Evolutionary conservation across 2,888 invertebrate genomes (phyloP).

Genomic region (Phaedon cochleariae): DNA sequence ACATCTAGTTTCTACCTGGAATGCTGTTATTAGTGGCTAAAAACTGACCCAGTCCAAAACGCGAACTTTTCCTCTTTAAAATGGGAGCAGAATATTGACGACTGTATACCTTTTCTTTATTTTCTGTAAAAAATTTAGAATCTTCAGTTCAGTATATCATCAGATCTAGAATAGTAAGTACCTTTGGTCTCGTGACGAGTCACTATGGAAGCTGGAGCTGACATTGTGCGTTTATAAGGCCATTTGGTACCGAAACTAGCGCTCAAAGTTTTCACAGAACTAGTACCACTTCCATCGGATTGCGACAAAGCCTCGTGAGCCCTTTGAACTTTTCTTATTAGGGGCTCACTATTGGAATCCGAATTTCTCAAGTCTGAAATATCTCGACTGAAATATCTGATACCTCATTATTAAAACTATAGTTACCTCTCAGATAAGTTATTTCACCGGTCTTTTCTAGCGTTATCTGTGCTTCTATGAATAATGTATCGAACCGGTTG

Average conservation of each 20-base stretch:
- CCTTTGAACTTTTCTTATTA: slow-evolving; percentile 85
- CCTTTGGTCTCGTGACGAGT: slow-evolving; percentile 76
- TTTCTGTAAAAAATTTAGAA: slow-evolving; percentile 52
- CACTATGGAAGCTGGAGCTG: slow-evolving; percentile 87
- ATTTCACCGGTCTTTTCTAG: slow-evolving; percentile 87
- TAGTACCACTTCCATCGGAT: slow-evolving; percentile 71
- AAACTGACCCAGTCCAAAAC: slow-evolving; percentile 90
- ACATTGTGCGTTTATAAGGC: slow-evolving; percentile 94
- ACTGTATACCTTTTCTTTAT: slow-evolving; percentile 86
- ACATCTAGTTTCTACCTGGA: slow-evolving; percentile 67
- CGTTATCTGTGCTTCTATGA: slow-evolving; percentile 94
- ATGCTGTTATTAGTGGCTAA: slow-evolving; percentile 72
- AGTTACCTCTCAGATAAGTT: slow-evolving; percentile 79
- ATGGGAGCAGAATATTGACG: slow-evolving; percentile 96
- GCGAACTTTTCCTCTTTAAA: slow-evolving; percentile 90
- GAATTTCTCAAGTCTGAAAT: slow-evolving; percentile 84
- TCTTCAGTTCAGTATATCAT: no score
- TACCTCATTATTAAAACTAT: background rate
- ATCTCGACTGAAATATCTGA: background rate
- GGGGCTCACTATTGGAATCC: slow-evolving; percentile 85
- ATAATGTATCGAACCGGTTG: slow-evolving; percentile 93
- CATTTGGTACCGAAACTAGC: slow-evolving; percentile 92
- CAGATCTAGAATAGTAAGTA: slow-evolving; percentile 40
- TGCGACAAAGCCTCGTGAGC: slow-evolving; percentile 88
- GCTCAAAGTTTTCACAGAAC: slow-evolving; percentile 78